Conservation (phyloP, 2,113 vertebrate species). For the Sphaerodactylus townsendi region DNA sequence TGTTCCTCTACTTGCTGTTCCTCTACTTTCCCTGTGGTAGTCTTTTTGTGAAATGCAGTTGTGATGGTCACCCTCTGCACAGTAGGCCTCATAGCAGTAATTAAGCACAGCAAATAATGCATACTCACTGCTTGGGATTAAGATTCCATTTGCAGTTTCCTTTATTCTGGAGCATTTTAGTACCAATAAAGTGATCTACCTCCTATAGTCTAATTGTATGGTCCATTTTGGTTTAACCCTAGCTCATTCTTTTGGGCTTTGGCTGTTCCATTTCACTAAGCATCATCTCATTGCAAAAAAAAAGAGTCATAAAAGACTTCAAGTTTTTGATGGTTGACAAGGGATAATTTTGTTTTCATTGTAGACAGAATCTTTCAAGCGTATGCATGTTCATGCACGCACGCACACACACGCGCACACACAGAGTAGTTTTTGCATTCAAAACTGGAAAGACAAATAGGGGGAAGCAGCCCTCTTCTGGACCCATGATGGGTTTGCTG, state of each 20-base stretch:
- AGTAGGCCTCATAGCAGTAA: fast-evolving
- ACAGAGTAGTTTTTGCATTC: not conserved
- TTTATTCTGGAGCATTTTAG: fast-evolving
- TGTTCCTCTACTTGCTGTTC: not conserved
- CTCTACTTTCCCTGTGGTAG: not conserved
- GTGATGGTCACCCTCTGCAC: not conserved
- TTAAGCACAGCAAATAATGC: not conserved
- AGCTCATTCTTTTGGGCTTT: not conserved
- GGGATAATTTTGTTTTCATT: not conserved
- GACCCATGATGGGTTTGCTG: slow-evolving; percentile 65
- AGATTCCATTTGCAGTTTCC: fast-evolving
- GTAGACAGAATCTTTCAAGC: not conserved
- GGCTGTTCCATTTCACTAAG: not conserved
- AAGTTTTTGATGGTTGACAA: not conserved
- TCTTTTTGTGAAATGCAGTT: not conserved
- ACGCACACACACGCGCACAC: not conserved
- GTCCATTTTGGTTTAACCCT: too few species aligned
- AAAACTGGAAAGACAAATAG: not conserved
- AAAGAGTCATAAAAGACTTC: not conserved
- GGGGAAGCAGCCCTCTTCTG: slow-evolving; percentile 46
- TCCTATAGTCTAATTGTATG: not conserved
- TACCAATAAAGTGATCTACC: not conserved
- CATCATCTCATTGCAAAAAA: not conserved
- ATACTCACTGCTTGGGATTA: not conserved
- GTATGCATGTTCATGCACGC: too few species aligned